Evolutionary conservation across 2,888 invertebrate species (phyloP), one percentile per base, ranked within the genome.

Genomic region (Drosophila heteroneura): DNA sequence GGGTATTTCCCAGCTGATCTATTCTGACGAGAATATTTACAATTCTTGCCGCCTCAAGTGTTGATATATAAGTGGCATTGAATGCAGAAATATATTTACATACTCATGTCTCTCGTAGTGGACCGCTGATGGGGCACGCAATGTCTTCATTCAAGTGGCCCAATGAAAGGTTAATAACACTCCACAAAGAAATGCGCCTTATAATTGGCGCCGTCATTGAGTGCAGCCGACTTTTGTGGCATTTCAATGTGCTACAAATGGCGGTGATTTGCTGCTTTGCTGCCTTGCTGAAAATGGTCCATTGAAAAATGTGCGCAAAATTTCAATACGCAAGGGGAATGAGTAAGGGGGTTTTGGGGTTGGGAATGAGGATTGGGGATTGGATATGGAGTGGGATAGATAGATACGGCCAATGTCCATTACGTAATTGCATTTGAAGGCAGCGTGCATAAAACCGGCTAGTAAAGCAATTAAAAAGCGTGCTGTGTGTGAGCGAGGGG

Each of bases 101-200:
- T 61, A 60, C 54, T 47, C 65, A 39, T 66, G 44, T 47, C 49
- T 70, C 44, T 64, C 1, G 28, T 39, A 57, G 33, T n/a, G 44
- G 53, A 28, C 39, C 26, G 76, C 68, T 68, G 76, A 71, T 79
- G 79, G 79, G 71, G 37, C 68, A 72, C 67, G 26, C 75, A 49
- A 61, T 67, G 60, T 69, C 44, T 58, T 58, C 58, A 32, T 59
- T 90, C 85, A 82, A 89, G 89, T 88, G 86, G 82, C 66, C 80
- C 73, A 76, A 69, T 82, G 86, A 89, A 89, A 89, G 89, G 89
- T 89, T 90, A 89, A 90, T 79, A 89, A 89, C 86, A 89, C 86
- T 89, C 60, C 41, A 86, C 78, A 82, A 79, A 71, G 66, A 79
- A 85, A 85, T 82, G 76, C 80, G 69, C 58, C 76, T 73, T 68